phyloP scores from a whole-genome alignment of 2,888 invertebrate species.

The Sarcophaga subvicina region DNA sequence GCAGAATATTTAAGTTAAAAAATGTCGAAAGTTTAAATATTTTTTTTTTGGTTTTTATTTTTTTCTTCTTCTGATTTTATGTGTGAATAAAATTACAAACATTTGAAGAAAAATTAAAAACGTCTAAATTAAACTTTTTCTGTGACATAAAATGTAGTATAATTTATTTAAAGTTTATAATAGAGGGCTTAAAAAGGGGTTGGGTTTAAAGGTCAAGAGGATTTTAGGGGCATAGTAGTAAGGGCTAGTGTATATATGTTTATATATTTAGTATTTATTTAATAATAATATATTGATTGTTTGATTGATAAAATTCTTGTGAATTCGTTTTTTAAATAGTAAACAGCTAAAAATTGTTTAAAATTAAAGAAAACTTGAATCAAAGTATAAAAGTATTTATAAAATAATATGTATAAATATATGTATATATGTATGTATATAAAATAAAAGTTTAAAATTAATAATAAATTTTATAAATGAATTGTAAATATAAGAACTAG shows the following conservation, averaged over 20 bases:
- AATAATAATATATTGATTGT: constrained; percentile 55
- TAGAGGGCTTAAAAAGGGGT: not conserved
- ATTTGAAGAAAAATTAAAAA: constrained; percentile 56
- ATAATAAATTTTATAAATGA: constrained; percentile 36
- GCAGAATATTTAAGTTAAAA: constrained; percentile 69
- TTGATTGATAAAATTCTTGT: constrained; percentile 51
- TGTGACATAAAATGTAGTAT: constrained; percentile 56
- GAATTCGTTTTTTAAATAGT: constrained; percentile 1
- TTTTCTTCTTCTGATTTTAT: constrained; percentile 27
- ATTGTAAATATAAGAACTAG: constrained; percentile 38
- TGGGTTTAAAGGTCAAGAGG: too few relatives aligned
- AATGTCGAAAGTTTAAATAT: constrained; percentile 68
- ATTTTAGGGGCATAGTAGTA: too few relatives aligned
- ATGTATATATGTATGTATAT: not conserved
- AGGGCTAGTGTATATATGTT: constrained; percentile 19
- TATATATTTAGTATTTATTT: constrained; percentile 8
- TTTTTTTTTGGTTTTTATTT: constrained; percentile 25
- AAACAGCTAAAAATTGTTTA: constrained; percentile 22
- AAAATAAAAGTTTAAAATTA: constrained; percentile 38
- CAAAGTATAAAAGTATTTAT: constrained; percentile 19
- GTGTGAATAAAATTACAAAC: constrained; percentile 58
- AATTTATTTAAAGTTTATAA: constrained; percentile 8
- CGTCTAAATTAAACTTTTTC: not conserved
- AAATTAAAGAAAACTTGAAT: constrained; percentile 1
- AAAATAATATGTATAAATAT: constrained; percentile 13